Evolutionary conservation across 64 coral and sea anemone species (phyloP), one percentile per base, ranked within the genome.

Genomic region (Stichodactyla helianthus): DNA sequence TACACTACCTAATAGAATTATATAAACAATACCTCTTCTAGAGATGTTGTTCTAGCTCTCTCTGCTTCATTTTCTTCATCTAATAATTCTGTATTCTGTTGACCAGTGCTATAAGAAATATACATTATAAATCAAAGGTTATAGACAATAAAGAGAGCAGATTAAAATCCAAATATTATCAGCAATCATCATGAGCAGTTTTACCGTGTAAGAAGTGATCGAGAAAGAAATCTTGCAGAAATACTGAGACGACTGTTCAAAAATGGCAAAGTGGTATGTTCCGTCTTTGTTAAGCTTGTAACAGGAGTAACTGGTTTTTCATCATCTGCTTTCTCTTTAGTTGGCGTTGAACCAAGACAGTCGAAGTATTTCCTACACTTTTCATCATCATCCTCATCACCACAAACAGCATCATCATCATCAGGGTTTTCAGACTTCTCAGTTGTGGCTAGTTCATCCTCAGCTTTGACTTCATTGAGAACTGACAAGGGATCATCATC

Each of bases 211-310:
- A 81, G 89, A 63, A 85, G 83, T 22, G 89, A 90, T 26, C 89
- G 82, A 12, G 90, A 92, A 19, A 92, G 77, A 55, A 92, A 92
- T 25, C 90, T 51, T 13, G 90, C 90, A 44, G 90, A 92, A 77
- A 92, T 92, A 51, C 90, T 92, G 20, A 92, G 78, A 26, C 90
- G 59, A 26, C 54, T 22, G 5, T 55, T 51, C 17, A 84, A 35
- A 18, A 84, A 63, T 53, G 83, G 83, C 26, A 84, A 54, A 63
- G 54, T 55, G 15, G 2, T 84, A 44, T 44, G 35, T 58, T 60
- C 83, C 8, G 55, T 16, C 16, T 60, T 60, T 12, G 50, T 10
- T 13, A 14, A 6, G 15, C 8, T 19, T 13, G 26, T 3, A 20
- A 44, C 25, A 5, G 83, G 83, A 54, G 22, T 54, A 12, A 6